Conservation (phyloP, 2,888 invertebrate species). For the Petrolisthes cinctipes region DNA sequence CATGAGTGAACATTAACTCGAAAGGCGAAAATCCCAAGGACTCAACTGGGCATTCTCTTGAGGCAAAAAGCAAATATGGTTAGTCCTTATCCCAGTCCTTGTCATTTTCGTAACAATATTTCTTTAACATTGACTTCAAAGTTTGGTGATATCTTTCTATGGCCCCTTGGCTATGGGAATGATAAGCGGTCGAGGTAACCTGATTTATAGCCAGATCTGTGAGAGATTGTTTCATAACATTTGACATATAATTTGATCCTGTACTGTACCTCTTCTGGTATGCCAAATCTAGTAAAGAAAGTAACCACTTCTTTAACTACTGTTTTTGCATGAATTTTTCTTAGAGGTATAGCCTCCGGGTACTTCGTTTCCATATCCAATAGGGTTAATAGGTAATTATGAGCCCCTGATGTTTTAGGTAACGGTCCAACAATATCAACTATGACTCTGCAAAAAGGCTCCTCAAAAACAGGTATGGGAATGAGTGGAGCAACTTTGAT, state of each 20-base stretch:
- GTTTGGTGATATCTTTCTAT: conserved; percentile 29
- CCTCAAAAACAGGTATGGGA: background rate
- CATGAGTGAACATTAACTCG: background rate
- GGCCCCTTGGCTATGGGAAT: conserved; percentile 15
- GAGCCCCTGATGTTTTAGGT: background rate
- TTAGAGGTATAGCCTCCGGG: background rate
- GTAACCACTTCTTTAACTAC: background rate
- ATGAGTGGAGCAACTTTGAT: background rate
- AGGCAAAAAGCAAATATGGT: conserved; percentile 3
- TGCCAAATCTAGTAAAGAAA: conserved; percentile 11
- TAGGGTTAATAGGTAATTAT: background rate
- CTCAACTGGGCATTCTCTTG: conserved; percentile 10
- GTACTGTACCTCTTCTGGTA: conserved; percentile 15
- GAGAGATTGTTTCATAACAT: background rate
- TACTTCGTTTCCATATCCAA: background rate
- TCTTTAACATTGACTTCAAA: conserved; percentile 9
- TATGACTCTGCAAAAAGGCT: background rate
- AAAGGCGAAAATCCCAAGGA: conserved; percentile 13
- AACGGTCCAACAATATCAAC: conserved; percentile 5
- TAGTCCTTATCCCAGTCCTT: conserved; percentile 25
- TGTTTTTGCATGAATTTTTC: background rate
- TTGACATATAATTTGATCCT: conserved; percentile 20
- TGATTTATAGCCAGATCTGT: conserved; percentile 3
- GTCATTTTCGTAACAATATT: conserved; percentile 11
- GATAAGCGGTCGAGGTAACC: background rate